phyloP scores from a whole-genome alignment of 2,113 vertebrate species.

The Protobothrops flavoviridis region DNA sequence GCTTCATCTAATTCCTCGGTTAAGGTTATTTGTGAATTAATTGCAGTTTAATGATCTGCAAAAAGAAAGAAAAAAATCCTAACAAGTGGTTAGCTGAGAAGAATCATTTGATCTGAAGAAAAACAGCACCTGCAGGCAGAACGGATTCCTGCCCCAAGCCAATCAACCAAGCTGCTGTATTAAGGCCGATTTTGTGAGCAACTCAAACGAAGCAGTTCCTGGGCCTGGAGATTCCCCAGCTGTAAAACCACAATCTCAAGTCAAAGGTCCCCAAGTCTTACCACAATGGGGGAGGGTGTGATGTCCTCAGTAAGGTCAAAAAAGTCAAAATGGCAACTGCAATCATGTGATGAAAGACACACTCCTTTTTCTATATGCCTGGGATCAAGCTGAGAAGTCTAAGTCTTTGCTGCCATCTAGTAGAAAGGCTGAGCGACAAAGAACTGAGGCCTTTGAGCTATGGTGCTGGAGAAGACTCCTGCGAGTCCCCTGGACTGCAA shows the following conservation, averaged over 20 bases:
- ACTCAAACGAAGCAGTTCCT: not conserved
- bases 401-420: not conserved
- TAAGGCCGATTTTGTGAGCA: not conserved
- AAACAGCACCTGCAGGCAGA: not conserved
- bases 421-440: no score
- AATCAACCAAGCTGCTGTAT: not conserved
- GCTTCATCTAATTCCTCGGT: not conserved
- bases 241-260: not conserved
- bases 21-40: conserved; percentile 8
- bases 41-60: conserved; percentile 30
- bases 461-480: no score
- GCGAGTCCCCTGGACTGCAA: no score
- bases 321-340: not conserved
- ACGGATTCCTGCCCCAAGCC: accelerated
- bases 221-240: not conserved
- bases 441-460: no score
- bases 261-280: not conserved
- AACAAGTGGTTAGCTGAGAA: not conserved
- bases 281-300: not conserved
- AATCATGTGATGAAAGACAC: not conserved
- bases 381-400: not conserved
- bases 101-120: not conserved
- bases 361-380: not conserved
- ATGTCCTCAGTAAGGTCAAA: not conserved
- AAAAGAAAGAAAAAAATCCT: not conserved